These are phyloP conservation scores for Nestor notabilis DNA, from an alignment of 2,113 vertebrate genomes.

Conservation along the genomic window DNA sequence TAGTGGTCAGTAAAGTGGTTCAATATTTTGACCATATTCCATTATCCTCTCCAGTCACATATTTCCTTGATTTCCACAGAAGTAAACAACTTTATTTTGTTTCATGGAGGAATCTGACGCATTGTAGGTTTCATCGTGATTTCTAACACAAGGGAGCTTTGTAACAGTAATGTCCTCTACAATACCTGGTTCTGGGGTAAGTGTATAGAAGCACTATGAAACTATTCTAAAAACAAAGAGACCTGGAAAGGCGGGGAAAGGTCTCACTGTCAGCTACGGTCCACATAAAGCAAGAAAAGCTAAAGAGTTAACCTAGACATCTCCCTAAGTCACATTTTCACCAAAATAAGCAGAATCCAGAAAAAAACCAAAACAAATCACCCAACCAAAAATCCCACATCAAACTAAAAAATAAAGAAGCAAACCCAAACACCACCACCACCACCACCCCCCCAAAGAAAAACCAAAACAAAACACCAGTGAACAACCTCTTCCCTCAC, in stretches of 20 bases:
- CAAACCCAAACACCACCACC: too few species aligned
- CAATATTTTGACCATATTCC: background rate
- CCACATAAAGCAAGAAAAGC: background rate
- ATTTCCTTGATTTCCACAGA: background rate
- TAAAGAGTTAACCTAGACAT: background rate
- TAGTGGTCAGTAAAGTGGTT: background rate
- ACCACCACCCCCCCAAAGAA: too few species aligned
- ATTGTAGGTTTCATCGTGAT: background rate
- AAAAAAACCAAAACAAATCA: background rate
- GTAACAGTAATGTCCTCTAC: background rate
- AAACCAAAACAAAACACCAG: too few species aligned
- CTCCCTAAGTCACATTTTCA: background rate
- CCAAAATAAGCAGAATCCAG: background rate
- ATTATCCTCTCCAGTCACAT: background rate
- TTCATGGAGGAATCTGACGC: background rate
- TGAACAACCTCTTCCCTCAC: background rate
- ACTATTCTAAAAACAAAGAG: background rate
- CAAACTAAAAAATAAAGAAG: background rate
- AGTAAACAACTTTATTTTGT: background rate
- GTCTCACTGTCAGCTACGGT: background rate
- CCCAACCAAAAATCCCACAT: background rate
- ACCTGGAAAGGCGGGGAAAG: background rate
- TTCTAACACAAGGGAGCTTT: background rate
- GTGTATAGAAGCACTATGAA: accelerated
- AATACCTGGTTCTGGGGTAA: background rate